A percentile compares a stretch with the other conserved stretches of the same genome.
These are phyloP conservation scores for Ceyx melanurus DNA, from an alignment of 2,113 vertebrate genomes.

Conservation along the genomic window DNA sequence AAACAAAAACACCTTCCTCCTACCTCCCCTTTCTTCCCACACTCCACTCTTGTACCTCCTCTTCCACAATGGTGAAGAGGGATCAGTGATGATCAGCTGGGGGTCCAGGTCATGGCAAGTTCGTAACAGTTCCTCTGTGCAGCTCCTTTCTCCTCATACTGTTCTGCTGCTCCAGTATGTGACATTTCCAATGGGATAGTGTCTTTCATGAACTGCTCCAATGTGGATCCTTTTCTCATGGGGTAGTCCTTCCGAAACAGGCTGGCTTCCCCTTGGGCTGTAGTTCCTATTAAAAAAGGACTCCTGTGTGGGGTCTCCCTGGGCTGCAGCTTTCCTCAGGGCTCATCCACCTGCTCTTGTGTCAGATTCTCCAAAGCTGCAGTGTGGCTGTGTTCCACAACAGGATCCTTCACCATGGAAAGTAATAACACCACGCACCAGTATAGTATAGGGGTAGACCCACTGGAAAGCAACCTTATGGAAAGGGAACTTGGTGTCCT, in stretches of 20 bases:
- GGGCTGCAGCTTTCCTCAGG: background rate
- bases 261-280: fast-evolving
- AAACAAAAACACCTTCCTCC: background rate
- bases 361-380: background rate
- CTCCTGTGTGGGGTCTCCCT: fast-evolving
- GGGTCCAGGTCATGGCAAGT: background rate
- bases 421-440: no score
- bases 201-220: background rate
- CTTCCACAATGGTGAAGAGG: background rate
- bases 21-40: background rate
- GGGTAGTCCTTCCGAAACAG: background rate
- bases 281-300: background rate
- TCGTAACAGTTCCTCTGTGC: background rate
- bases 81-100: fast-evolving
- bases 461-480: no score
- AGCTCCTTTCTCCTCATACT: background rate
- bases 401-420: background rate
- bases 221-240: fast-evolving
- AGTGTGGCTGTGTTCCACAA: fast-evolving
- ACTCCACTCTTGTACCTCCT: background rate
- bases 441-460: no score
- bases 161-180: background rate
- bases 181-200: fast-evolving
- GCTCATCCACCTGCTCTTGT: background rate
- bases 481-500: no score